Conservation (phyloP, 2,113 vertebrate species). For the Poeciliopsis prolifica region DNA sequence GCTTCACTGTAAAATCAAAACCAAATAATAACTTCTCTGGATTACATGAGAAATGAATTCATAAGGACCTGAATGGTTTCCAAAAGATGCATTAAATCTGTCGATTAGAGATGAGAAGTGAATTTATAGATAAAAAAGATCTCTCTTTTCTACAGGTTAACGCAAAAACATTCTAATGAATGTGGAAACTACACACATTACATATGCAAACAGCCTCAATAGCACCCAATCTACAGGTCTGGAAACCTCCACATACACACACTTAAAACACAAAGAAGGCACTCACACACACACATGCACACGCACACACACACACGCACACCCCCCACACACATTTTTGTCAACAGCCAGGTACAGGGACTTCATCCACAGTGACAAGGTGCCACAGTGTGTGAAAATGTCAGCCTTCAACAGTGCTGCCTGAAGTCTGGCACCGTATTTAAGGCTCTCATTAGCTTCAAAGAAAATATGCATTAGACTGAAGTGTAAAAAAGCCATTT, state of each 20-base stretch:
- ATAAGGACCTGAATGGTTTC: no score
- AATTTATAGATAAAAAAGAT: no score
- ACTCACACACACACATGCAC: neutral
- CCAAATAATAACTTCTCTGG: no score
- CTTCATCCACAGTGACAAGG: slow-evolving; percentile 82
- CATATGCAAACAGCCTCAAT: slow-evolving; percentile 1
- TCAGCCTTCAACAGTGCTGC: slow-evolving; percentile 75
- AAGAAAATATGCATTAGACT: slow-evolving; percentile 82
- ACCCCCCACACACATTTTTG: slow-evolving; percentile 48
- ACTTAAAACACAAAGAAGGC: slow-evolving; percentile 7
- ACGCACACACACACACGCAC: slow-evolving; percentile 30
- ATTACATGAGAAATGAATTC: no score
- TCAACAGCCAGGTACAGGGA: slow-evolving; percentile 75
- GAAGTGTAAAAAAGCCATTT: slow-evolving; percentile 80
- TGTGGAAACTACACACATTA: slow-evolving; percentile 8
- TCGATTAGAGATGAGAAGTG: neutral
- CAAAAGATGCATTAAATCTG: slow-evolving; percentile 38
- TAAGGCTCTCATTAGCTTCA: slow-evolving; percentile 83
- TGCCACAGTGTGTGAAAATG: slow-evolving; percentile 82
- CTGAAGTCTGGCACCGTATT: slow-evolving; percentile 79
- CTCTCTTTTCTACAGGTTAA: neutral
- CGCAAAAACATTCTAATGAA: neutral
- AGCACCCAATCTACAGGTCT: slow-evolving; percentile 1
- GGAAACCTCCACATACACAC: slow-evolving; percentile 8
- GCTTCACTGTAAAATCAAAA: no score